Conservation (phyloP, 2,113 vertebrate genomes). For the Phaetusa simplex region DNA sequence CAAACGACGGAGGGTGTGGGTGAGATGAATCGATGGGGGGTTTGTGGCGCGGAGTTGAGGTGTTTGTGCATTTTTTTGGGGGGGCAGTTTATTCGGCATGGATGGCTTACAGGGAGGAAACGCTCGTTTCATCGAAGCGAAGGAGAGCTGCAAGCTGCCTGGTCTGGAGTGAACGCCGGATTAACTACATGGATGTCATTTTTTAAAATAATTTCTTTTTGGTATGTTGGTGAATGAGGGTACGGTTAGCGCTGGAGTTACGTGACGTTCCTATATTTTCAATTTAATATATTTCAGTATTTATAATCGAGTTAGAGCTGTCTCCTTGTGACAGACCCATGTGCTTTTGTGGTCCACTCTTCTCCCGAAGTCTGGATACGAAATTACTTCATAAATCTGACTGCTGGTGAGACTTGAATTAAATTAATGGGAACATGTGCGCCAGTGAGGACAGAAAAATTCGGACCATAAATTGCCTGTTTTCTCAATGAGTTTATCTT, state of each 20-base stretch:
- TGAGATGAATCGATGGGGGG: not conserved
- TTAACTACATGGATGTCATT: accelerated
- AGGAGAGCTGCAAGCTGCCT: not conserved
- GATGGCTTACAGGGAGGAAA: not conserved
- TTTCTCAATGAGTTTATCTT: not conserved
- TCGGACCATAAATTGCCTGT: not conserved
- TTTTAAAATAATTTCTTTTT: accelerated
- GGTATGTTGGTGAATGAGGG: not conserved
- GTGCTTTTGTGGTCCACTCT: not conserved
- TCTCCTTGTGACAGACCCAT: not conserved
- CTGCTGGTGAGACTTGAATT: not conserved
- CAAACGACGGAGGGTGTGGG: not conserved
- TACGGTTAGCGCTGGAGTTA: not conserved
- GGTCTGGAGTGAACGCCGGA: accelerated
- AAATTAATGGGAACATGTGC: not conserved
- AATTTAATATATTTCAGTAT: accelerated
- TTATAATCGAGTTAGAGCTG: not conserved
- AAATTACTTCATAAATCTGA: not conserved
- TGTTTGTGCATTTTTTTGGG: accelerated
- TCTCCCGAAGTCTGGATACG: not conserved
- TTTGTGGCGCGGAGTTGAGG: accelerated
- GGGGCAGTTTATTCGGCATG: accelerated
- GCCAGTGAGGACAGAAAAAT: not conserved
- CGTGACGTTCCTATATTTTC: accelerated
- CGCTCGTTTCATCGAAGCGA: accelerated